Evolutionary conservation across 2,888 invertebrate species (phyloP).

Genomic region (Eudemis profundana): DNA sequence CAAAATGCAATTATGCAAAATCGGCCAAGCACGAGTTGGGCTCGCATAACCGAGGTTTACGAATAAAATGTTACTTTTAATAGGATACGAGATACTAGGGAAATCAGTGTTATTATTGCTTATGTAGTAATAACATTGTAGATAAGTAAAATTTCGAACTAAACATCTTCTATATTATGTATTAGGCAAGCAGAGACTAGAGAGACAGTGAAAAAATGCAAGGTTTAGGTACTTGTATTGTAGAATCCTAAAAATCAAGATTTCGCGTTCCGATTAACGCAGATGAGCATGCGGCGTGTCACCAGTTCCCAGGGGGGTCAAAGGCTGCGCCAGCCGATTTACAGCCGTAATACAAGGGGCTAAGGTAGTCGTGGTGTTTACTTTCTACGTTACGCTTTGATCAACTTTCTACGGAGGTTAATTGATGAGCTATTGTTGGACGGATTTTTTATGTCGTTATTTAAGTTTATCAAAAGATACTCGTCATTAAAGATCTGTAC

Average conservation of each 20-base stretch:
- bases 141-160: too few species aligned
- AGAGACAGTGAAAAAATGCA: too few species aligned
- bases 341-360: background rate
- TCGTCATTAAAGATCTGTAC: too few species aligned
- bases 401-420: constrained; percentile 22
- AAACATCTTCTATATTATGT: too few species aligned
- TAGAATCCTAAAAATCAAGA: constrained; percentile 18
- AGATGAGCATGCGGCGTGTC: constrained; percentile 4
- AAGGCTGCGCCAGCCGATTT: constrained; percentile 10
- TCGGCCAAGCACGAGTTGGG: constrained; percentile 5
- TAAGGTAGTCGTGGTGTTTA: background rate
- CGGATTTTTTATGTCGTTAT: background rate
- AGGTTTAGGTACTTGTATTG: background rate
- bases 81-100: constrained; percentile 11
- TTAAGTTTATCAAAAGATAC: too few species aligned
- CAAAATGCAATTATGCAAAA: constrained; percentile 12
- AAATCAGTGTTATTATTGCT: too few species aligned
- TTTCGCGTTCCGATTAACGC: constrained; percentile 21
- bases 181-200: too few species aligned
- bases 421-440: constrained; percentile 26
- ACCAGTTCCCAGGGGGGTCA: constrained; percentile 22
- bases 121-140: too few species aligned
- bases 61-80: background rate
- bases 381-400: constrained; percentile 23
- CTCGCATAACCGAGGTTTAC: background rate